Conservation (phyloP, 1,140 invertebrate species). For the Lethocerus indicus region DNA sequence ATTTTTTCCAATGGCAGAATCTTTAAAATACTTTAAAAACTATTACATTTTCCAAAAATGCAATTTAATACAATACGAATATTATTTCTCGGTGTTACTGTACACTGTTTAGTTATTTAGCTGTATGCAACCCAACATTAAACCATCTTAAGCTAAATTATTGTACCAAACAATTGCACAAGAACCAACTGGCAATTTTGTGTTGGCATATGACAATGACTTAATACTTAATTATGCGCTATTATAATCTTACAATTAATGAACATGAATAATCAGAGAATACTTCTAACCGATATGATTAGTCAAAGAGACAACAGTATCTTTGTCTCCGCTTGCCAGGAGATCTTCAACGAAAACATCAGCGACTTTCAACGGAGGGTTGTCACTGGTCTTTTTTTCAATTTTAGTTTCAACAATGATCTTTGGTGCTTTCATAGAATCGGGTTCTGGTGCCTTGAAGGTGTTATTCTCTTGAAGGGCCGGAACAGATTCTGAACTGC, state of each 20-base stretch:
- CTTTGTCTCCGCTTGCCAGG: background rate
- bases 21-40: too few species aligned
- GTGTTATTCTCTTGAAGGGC: background rate
- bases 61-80: too few species aligned
- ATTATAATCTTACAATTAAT: background rate
- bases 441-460: background rate
- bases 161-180: too few species aligned
- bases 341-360: conserved; percentile 15
- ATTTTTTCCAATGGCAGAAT: too few species aligned
- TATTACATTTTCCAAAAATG: too few species aligned
- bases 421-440: background rate
- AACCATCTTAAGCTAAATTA: too few species aligned
- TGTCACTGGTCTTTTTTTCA: conserved; percentile 4
- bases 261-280: background rate
- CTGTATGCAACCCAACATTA: too few species aligned
- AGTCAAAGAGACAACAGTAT: background rate
- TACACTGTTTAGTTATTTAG: too few species aligned
- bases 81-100: too few species aligned
- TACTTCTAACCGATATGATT: background rate
- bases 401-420: background rate
- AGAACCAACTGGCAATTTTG: too few species aligned
- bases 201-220: too few species aligned
- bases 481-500: background rate
- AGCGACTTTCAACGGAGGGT: conserved; percentile 3
- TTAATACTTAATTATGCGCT: background rate